Evolutionary conservation across 2,113 vertebrate genomes (phyloP).

Genomic region (Clinocottus analis): DNA sequence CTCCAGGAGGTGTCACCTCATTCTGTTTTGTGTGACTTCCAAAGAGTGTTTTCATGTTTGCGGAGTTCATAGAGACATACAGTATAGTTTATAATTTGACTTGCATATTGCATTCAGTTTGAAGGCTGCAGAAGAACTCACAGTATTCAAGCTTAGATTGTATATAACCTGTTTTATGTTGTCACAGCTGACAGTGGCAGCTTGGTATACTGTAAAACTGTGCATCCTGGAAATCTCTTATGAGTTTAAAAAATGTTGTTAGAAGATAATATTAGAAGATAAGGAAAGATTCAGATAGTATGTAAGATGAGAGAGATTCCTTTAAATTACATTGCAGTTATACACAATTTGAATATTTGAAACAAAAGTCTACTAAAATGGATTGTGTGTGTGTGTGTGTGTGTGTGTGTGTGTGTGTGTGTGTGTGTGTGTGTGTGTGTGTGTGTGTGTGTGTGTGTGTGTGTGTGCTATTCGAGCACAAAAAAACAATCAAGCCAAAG

Average conservation of each 20-base stretch:
- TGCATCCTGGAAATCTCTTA: not conserved
- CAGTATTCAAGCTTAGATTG: not conserved
- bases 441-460: too few relatives aligned
- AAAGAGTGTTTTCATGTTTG: constrained; percentile 14
- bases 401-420: too few relatives aligned
- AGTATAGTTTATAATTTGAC: not conserved
- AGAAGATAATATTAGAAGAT: not conserved
- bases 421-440: too few relatives aligned
- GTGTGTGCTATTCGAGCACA: not conserved
- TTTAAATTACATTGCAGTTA: constrained; percentile 3
- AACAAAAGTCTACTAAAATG: not conserved
- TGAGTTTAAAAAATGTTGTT: not conserved
- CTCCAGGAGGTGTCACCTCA: constrained; percentile 18
- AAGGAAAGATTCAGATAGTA: not conserved
- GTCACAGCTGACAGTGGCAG: not conserved
- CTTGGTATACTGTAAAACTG: not conserved
- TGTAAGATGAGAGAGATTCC: not conserved
- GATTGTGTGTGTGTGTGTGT: not conserved
- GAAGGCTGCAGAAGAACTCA: not conserved
- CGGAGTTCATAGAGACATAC: not conserved
- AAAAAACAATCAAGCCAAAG: constrained; percentile 14
- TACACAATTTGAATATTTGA: not conserved
- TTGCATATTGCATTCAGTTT: not conserved
- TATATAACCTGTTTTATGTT: not conserved
- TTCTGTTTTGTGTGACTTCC: constrained; percentile 20